Conservation (phyloP, 2,888 invertebrate genomes). For the Glyphotaelius pellucidus region DNA sequence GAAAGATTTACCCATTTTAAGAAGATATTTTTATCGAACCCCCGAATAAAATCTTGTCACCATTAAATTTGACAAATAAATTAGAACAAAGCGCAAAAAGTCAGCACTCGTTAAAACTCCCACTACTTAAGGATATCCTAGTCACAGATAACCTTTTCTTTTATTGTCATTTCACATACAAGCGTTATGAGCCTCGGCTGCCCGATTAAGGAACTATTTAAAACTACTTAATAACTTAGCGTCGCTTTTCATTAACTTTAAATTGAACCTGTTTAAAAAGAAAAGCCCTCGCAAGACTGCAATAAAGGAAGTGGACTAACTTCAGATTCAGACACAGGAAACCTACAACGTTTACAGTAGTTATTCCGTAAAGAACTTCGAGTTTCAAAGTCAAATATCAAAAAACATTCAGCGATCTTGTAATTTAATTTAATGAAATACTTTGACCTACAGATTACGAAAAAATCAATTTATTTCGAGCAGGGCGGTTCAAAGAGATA, state of each 20-base stretch:
- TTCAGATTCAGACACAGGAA: neutral
- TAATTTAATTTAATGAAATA: neutral
- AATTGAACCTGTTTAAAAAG: slow-evolving; percentile 66
- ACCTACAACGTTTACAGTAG: neutral
- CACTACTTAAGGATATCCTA: neutral
- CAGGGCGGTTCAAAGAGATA: neutral
- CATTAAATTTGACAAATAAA: neutral
- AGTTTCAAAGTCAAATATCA: neutral
- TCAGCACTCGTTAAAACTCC: neutral
- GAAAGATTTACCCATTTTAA: neutral
- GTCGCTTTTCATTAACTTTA: slow-evolving; percentile 63
- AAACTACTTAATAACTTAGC: slow-evolving; percentile 66
- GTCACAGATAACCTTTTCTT: neutral
- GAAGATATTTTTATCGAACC: neutral
- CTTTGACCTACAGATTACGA: neutral
- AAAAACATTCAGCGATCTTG: slow-evolving; percentile 39
- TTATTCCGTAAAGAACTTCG: neutral
- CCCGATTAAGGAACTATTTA: slow-evolving; percentile 61
- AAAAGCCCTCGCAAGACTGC: slow-evolving; percentile 50
- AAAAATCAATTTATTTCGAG: neutral
- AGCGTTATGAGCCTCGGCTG: neutral
- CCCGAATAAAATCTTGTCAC: neutral
- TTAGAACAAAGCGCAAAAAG: neutral
- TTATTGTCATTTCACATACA: neutral
- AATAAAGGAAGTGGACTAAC: slow-evolving; percentile 7